Conservation (phyloP, 2,888 invertebrate genomes). For the Drosophila lacicola region DNA sequence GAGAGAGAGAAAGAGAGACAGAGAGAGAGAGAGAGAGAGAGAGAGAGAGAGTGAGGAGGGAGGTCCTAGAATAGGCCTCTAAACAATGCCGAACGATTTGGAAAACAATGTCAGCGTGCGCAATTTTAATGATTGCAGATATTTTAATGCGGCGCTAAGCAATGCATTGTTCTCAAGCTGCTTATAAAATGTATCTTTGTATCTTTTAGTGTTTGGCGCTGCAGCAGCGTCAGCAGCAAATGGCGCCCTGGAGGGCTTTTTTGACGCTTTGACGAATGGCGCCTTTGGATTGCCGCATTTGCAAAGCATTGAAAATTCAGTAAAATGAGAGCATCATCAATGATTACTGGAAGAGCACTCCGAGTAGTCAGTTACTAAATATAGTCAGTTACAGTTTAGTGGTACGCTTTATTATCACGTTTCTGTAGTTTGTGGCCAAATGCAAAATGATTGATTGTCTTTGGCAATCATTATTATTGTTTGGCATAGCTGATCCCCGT, state of each 20-base stretch:
- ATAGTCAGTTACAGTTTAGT: not conserved
- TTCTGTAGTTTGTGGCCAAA: conserved; percentile 53
- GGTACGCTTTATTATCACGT: conserved; percentile 21
- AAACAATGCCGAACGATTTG: conserved; percentile 67
- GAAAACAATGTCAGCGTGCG: conserved; percentile 78
- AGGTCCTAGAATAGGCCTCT: conserved; percentile 34
- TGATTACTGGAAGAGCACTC: conserved; percentile 7
- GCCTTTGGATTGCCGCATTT: conserved; percentile 31
- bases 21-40: too few species aligned
- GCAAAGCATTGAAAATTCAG: conserved; percentile 12
- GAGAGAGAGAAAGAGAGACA: not conserved
- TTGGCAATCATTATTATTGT: conserved; percentile 70
- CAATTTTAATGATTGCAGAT: conserved; percentile 82
- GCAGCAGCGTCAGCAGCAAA: conserved; percentile 42
- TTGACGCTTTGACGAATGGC: conserved; percentile 11
- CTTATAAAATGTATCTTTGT: conserved; percentile 42
- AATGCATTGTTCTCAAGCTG: conserved; percentile 73
- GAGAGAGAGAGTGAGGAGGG: not conserved
- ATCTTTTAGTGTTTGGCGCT: conserved; percentile 19
- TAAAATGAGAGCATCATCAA: conserved; percentile 15
- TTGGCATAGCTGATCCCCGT: conserved; percentile 44
- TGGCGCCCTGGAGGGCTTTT: conserved; percentile 10
- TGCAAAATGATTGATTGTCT: conserved; percentile 76
- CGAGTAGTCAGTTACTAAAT: conserved; percentile 2
- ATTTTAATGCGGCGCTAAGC: conserved; percentile 80